A percentile compares a stretch with the other conserved stretches of the same genome.
Evolutionary conservation across 64 coral and sea anemone species (phyloP).

Genomic region (Trachythela sp.): DNA sequence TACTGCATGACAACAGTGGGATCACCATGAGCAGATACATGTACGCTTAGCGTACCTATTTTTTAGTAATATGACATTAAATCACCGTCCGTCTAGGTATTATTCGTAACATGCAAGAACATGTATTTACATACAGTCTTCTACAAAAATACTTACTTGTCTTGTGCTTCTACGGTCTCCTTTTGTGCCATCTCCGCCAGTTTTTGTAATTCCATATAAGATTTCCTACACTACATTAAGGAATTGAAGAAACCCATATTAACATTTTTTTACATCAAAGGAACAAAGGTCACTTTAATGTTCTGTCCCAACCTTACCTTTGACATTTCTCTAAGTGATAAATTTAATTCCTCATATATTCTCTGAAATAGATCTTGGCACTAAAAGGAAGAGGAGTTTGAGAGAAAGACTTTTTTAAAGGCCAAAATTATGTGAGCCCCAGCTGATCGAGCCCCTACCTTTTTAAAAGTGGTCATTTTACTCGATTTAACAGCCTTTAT

Average conservation of each 20-base stretch:
- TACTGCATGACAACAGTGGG: too few relatives aligned
- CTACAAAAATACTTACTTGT: conserved; percentile 3
- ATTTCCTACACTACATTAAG: conserved; percentile 1
- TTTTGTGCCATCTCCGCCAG: neutral
- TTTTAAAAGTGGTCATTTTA: conserved; percentile 18
- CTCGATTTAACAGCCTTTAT: neutral
- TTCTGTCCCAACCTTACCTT: neutral
- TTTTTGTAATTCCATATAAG: neutral
- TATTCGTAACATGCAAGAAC: too few relatives aligned
- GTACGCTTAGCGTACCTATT: too few relatives aligned
- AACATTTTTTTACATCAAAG: neutral
- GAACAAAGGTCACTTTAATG: neutral
- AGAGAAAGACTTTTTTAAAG: too few relatives aligned
- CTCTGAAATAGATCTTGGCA: neutral
- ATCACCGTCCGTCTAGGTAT: too few relatives aligned
- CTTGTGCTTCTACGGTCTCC: neutral
- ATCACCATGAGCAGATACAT: too few relatives aligned
- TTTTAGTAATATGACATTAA: too few relatives aligned
- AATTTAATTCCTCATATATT: neutral
- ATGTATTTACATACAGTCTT: neutral
- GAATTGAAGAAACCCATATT: neutral
- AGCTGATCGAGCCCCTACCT: too few relatives aligned
- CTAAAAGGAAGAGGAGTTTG: neutral
- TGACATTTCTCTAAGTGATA: neutral
- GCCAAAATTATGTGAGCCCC: too few relatives aligned